phyloP scores from a whole-genome alignment of 1,140 invertebrate species.

The Cotesia typhae region DNA sequence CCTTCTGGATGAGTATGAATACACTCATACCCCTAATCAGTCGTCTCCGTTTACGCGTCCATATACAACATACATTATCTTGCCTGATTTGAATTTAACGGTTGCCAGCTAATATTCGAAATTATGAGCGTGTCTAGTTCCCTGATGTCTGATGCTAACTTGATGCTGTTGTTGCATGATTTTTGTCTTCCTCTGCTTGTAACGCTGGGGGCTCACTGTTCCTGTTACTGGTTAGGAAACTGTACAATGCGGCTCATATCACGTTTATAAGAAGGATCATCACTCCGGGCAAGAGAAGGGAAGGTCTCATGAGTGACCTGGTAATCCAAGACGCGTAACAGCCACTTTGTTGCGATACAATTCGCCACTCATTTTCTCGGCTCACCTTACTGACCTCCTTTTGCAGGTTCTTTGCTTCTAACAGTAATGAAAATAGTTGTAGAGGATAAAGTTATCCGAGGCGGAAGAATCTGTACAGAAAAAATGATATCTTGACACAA shows the following conservation, averaged over 20 bases:
- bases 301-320: slow-evolving; percentile 35
- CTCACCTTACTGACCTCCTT: background rate
- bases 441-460: too few species aligned
- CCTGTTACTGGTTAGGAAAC: too few species aligned
- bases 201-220: background rate
- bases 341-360: slow-evolving; percentile 16
- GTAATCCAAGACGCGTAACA: slow-evolving; percentile 38
- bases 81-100: slow-evolving; percentile 59
- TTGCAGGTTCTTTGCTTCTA: background rate
- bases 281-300: slow-evolving; percentile 33
- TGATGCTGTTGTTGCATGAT: background rate
- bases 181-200: slow-evolving; percentile 1
- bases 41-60: slow-evolving; percentile 29
- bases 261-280: slow-evolving; percentile 36
- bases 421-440: background rate
- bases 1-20: background rate
- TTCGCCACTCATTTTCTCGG: background rate
- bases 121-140: background rate
- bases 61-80: slow-evolving; percentile 49
- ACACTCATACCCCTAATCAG: slow-evolving; percentile 34
- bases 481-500: background rate
- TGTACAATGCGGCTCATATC: background rate
- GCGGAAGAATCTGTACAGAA: background rate
- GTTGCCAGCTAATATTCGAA: slow-evolving; percentile 44
- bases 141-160: slow-evolving; percentile 8